Conservation (phyloP, 2,113 vertebrate genomes). For the Microtus montanus region DNA sequence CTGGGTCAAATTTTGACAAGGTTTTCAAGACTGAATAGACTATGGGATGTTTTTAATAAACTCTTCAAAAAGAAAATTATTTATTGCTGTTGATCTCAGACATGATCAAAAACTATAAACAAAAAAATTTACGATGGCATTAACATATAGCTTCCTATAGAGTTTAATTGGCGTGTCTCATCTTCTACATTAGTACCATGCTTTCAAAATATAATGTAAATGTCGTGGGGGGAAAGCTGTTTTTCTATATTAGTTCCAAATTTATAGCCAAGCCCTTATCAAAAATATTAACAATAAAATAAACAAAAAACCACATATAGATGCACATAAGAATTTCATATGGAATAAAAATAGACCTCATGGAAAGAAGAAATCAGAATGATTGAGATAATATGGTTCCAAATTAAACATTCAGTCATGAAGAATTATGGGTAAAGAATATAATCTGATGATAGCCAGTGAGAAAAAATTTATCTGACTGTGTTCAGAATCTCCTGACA, state of each 20-base stretch:
- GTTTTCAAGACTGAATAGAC: neutral
- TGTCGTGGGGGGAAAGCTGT: fast-evolving
- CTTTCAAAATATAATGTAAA: neutral
- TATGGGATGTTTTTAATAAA: neutral
- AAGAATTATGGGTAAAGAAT: neutral
- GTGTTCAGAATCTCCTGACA: neutral
- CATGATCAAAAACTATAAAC: neutral
- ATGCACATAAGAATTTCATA: neutral
- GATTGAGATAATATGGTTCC: neutral
- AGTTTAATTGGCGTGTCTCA: neutral
- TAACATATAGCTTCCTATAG: neutral
- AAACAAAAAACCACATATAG: neutral
- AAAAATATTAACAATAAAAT: neutral
- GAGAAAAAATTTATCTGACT: neutral
- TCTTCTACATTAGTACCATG: neutral
- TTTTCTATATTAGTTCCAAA: neutral
- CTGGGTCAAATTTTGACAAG: neutral
- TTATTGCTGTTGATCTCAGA: neutral
- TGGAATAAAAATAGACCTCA: neutral
- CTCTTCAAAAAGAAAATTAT: neutral
- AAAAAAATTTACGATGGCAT: neutral
- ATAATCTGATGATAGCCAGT: neutral
- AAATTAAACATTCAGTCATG: neutral
- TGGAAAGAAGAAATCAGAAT: neutral
- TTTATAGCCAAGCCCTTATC: neutral